phyloP scores from a whole-genome alignment of 2,888 invertebrate species.

The Luperina testacea region DNA sequence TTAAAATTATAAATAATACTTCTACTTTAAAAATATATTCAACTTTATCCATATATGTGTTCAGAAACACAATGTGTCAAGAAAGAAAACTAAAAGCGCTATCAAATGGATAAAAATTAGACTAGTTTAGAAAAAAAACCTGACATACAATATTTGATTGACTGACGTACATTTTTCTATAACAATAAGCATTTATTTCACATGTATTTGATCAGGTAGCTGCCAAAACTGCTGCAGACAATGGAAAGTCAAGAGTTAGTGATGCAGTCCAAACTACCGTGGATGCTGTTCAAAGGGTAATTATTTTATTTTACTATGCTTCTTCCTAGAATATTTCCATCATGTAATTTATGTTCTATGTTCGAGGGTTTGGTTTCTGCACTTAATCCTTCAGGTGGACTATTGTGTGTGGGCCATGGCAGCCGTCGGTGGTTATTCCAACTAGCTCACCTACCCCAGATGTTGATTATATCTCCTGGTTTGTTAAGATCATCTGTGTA shows the following conservation, averaged over 20 bases:
- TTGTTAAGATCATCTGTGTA: background rate
- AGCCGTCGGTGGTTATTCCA: background rate
- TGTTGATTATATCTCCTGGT: background rate
- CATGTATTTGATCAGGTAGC: constrained; percentile 76
- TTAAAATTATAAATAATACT: background rate
- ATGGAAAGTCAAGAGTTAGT: constrained; percentile 78
- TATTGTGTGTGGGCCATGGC: background rate
- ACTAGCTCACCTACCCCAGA: background rate
- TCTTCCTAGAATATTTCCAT: background rate
- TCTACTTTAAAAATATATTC: background rate
- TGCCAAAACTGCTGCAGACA: constrained; percentile 82
- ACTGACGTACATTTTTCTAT: background rate
- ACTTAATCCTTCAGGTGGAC: background rate
- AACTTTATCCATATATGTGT: background rate
- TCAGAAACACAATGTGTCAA: background rate
- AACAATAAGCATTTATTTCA: constrained; percentile 46
- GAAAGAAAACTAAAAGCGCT: background rate
- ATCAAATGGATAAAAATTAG: background rate
- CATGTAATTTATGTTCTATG: background rate
- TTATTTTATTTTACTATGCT: background rate
- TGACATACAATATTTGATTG: background rate
- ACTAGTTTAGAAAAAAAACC: background rate
- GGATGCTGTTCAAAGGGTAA: constrained; percentile 78
- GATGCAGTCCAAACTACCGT: constrained; percentile 78
- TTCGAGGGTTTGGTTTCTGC: too few species aligned